Evolutionary conservation across 2,888 invertebrate species (phyloP), one percentile per base, ranked within the genome.

Genomic region (Hydraecia micacea): DNA sequence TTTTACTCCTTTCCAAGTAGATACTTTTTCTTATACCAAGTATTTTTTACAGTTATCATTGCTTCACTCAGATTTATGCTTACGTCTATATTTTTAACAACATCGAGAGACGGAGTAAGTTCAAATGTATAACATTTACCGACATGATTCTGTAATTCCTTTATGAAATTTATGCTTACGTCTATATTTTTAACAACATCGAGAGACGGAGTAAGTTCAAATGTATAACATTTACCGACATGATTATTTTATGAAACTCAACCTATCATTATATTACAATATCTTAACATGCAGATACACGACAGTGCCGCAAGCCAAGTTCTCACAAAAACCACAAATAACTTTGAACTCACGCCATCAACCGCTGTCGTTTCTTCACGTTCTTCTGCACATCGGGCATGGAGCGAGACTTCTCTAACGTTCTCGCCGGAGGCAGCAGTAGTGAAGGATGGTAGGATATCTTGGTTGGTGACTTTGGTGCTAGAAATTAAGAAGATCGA

Each of bases 321-420:
- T n/a, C 65, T 2, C 5, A 28, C 49, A 32, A 36, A 32, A 36
- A n/a, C 9, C 9, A 15, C 9, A 18, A 11, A 13, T 7, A 21
- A 32, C 7, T 39, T 2, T 18, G 70, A 7, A 97, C 98, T 97
- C 94, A 98, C 98, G 97, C 98, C 89, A 97, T 96, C 21, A 98
- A 94, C 81, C 98, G 95, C 89, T 98, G 98, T 73, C 97, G 96
- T 90, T 98, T 98, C 93, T 98, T 98, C 3, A 97, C 97, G 89
- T 97, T 98, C 60, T 97, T 98, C 90, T 98, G 98, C 89, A 99
- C 98, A 90, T 99, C 98, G 0, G 99, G 98, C 98, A 99, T 98
- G 0, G 98, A 98, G 28, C 98, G 95, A 1, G 98, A 98, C 93
- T 98, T 98, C 91, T 98, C 98, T 68, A 98, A 92, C 0, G 98